Evolutionary conservation across 2,797 vertebrate genomes (phyloP).

Genomic region (Scomberomorus guttatus): DNA sequence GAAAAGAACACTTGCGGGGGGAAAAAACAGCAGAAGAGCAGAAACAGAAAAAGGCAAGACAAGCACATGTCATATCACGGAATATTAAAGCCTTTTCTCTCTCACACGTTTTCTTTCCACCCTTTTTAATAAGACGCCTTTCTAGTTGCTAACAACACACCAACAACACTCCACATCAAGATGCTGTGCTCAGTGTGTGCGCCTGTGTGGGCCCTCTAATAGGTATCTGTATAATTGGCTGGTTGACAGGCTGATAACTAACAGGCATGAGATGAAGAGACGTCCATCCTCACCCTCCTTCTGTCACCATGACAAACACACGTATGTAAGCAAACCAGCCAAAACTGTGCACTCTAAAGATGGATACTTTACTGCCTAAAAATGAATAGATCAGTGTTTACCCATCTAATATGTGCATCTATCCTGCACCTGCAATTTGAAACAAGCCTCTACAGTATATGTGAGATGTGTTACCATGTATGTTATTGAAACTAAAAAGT

Average conservation of each 20-base stretch:
- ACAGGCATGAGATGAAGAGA: slow-evolving; percentile 53
- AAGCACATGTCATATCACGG: neutral
- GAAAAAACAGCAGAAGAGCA: neutral
- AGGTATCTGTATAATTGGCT: slow-evolving; percentile 60
- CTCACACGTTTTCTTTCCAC: neutral
- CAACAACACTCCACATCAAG: slow-evolving; percentile 40
- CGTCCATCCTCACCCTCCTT: slow-evolving; percentile 18
- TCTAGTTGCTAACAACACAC: slow-evolving; percentile 23
- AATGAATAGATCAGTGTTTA: neutral
- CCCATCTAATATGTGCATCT: neutral
- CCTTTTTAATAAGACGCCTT: slow-evolving; percentile 29
- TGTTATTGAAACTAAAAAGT: neutral
- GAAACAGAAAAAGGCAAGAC: neutral
- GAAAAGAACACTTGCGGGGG: neutral
- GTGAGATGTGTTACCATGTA: neutral
- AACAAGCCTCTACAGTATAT: neutral
- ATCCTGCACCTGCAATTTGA: neutral
- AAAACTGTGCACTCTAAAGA: neutral
- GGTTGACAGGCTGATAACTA: slow-evolving; percentile 50
- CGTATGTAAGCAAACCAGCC: slow-evolving; percentile 20
- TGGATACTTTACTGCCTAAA: neutral
- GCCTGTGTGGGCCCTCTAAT: slow-evolving; percentile 41
- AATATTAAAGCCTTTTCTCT: slow-evolving; percentile 29
- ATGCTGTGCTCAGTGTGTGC: slow-evolving; percentile 27
- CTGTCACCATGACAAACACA: slow-evolving; percentile 40